These are phyloP conservation scores for Troides helena DNA, from an alignment of 2,888 invertebrate genomes.

Conservation along the genomic window DNA sequence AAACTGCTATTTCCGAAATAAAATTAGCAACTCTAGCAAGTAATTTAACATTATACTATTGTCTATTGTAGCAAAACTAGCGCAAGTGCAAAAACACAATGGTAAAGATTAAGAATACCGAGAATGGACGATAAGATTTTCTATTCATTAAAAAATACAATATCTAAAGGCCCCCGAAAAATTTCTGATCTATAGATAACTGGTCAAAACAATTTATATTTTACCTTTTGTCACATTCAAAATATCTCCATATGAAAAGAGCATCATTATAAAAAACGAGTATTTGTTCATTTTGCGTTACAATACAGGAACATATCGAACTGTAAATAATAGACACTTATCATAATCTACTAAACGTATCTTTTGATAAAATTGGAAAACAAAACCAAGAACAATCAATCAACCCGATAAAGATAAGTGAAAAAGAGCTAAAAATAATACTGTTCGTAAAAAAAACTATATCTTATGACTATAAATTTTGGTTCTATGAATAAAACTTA, in stretches of 20 bases:
- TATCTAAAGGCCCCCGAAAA: no score
- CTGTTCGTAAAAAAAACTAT: constrained; percentile 21
- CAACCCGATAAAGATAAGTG: constrained; percentile 30
- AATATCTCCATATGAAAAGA: background rate
- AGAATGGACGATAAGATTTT: no score
- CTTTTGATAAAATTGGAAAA: constrained; percentile 16
- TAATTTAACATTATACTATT: no score
- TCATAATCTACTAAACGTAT: constrained; percentile 7
- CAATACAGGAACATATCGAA: background rate
- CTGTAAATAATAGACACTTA: background rate
- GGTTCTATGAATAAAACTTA: background rate
- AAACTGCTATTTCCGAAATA: no score
- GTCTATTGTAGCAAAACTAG: no score
- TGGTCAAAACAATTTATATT: no score
- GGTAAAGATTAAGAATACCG: no score
- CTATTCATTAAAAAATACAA: no score
- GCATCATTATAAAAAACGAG: background rate
- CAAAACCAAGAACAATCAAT: constrained; percentile 30
- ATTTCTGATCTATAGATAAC: no score
- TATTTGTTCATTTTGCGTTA: background rate
- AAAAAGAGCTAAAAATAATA: background rate
- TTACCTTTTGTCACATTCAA: background rate
- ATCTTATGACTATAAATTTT: constrained; percentile 31
- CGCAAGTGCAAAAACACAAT: no score
- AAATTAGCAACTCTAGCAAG: no score